Percentiles rank a stretch among this genome's conserved stretches.
Evolutionary conservation across 2,888 invertebrate species (phyloP).

Genomic region (Poecilus cupreus): DNA sequence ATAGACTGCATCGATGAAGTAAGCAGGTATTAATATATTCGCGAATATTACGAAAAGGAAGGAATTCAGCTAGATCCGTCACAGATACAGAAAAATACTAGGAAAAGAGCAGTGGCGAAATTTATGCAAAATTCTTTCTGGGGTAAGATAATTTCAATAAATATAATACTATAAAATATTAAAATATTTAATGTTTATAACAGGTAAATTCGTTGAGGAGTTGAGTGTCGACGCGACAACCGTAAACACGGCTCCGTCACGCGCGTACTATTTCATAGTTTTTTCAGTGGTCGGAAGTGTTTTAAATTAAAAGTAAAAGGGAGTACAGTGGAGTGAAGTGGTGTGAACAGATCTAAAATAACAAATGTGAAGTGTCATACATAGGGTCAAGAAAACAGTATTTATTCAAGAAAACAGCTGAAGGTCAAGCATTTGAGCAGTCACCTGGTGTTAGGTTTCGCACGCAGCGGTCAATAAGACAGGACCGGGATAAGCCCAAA

Average conservation of each 20-base stretch:
- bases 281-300: background rate
- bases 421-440: background rate
- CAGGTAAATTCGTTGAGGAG: too few species aligned
- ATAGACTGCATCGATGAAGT: too few species aligned
- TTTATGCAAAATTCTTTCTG: too few species aligned
- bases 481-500: background rate
- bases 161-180: too few species aligned
- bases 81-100: too few species aligned
- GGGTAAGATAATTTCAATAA: too few species aligned
- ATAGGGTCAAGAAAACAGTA: background rate
- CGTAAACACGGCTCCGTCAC: background rate
- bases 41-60: too few species aligned
- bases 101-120: too few species aligned
- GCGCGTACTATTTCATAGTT: background rate
- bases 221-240: background rate
- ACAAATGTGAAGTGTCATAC: background rate
- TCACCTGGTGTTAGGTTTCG: background rate
- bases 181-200: too few species aligned
- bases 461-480: background rate
- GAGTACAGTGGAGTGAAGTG: background rate
- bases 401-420: background rate
- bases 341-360: background rate
- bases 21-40: too few species aligned
- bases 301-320: background rate
- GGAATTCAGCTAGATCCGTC: too few species aligned